phyloP scores from a whole-genome alignment of 2,113 vertebrate genomes.

The Tragelaphus strepsiceros region DNA sequence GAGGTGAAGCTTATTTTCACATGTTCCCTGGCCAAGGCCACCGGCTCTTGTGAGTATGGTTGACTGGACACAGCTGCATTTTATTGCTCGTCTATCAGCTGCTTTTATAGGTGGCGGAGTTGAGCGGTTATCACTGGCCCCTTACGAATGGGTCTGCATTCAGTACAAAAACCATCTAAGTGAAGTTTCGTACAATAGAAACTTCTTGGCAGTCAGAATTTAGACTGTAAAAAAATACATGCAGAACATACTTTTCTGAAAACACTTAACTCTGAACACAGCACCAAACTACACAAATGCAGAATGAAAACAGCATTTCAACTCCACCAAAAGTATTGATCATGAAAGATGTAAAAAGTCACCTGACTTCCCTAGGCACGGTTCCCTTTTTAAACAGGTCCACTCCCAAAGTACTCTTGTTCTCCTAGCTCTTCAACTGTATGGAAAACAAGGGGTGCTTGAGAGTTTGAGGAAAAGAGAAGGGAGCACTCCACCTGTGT shows the following conservation, averaged over 20 bases:
- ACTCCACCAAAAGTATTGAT: background rate
- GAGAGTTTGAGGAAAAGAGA: background rate
- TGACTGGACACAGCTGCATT: background rate
- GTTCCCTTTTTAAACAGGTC: background rate
- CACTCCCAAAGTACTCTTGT: background rate
- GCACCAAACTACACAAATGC: conserved; percentile 86
- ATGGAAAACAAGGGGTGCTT: background rate
- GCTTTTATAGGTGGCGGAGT: background rate
- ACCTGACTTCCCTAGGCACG: background rate
- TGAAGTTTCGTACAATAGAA: background rate
- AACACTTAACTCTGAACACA: conserved; percentile 84
- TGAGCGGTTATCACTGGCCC: background rate
- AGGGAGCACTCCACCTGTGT: background rate
- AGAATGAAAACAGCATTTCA: conserved; percentile 76
- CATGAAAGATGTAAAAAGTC: background rate
- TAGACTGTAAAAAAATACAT: conserved; percentile 86
- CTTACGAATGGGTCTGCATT: background rate
- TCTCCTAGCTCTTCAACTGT: background rate
- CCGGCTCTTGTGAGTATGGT: background rate
- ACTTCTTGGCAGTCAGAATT: background rate
- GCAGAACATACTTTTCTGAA: conserved; percentile 83
- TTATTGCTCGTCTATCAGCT: background rate
- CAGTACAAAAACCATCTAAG: background rate
- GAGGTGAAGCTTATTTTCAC: background rate
- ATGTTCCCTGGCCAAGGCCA: background rate